Evolutionary conservation across 2,113 vertebrate species (phyloP), one percentile per base, ranked within the genome.

Genomic region (Grus americana): DNA sequence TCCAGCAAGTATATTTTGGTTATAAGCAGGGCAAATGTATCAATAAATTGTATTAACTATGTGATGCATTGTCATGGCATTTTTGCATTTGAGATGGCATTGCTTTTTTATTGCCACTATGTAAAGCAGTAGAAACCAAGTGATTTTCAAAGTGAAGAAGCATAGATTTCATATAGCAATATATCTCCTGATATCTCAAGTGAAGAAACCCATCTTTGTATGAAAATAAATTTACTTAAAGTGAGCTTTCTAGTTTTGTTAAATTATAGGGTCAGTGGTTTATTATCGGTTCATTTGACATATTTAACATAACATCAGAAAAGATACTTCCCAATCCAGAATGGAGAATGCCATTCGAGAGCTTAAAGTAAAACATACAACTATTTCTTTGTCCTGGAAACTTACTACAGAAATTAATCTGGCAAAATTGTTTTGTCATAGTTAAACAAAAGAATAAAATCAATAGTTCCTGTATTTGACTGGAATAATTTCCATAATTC

Each of bases 321-420:
- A 86, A 59, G 2, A 6, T 65, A 4, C 30, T 66, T 65, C 34
- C 23, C 50, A 70, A 38, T 71, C 22, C 38, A 54, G 10, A 52
- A 52, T 16, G 15, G 2, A 54, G 6, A 65, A 6, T 1, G 1
- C 5, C 4, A 15, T 55, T 10, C 1, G 3, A 78, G 24, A 44
- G 16, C 8, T 75, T 58, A 40, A 90, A 80, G 6, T 54, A 54
- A 73, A 88, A 46, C 50, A 32, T 20, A 8, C 1, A 83, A 52
- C 1, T 57, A 27, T 47, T 40, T 72, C 0, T n/a, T 65, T 90
- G 85, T 59, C 54, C 61, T 67, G 15, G 57, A 90, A 89, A 40
- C 24, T 68, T 23, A 44, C 6, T 72, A 30, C 8, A 72, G 36
- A 52, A 85, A 82, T 38, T 40, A 67, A 46, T 61, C 16, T 61